A percentile compares a stretch with the other conserved stretches of the same genome.
phyloP scores from a whole-genome alignment of 2,888 invertebrate genomes.

The Spatulosminthurus flaviceps region DNA sequence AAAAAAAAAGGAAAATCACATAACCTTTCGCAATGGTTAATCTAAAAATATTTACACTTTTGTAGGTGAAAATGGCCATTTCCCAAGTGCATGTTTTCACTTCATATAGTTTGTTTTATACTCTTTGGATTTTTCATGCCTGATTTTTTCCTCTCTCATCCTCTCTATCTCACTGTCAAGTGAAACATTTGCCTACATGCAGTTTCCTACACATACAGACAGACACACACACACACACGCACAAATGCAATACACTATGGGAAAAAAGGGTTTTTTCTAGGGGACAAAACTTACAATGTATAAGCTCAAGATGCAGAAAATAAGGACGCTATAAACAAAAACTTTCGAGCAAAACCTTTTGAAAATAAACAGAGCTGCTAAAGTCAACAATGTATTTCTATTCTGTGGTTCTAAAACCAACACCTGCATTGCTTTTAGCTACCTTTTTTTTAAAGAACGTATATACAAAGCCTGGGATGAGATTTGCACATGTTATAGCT shows the following conservation, averaged over 20 bases:
- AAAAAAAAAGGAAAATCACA: background rate
- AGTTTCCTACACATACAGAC: too few relatives aligned
- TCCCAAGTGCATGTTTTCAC: conserved; percentile 18
- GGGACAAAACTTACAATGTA: too few relatives aligned
- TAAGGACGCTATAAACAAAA: conserved; percentile 19
- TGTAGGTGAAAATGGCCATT: conserved; percentile 24
- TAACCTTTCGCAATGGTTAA: conserved; percentile 21
- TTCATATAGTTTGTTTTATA: background rate
- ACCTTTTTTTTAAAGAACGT: too few relatives aligned
- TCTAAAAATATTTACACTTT: conserved; percentile 28
- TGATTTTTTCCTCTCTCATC: background rate
- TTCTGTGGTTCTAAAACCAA: background rate
- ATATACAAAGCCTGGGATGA: too few relatives aligned
- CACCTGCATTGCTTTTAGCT: background rate
- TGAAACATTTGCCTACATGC: background rate
- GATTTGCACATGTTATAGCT: too few relatives aligned
- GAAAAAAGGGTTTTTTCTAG: background rate
- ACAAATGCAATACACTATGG: background rate
- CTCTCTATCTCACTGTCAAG: background rate
- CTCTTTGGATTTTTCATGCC: background rate
- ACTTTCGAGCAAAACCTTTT: conserved; percentile 22
- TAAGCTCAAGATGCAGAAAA: background rate
- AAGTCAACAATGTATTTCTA: background rate
- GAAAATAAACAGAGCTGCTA: conserved; percentile 19
- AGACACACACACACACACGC: background rate